Base-by-base conservation (phyloP, 1,140 invertebrate species). In the Acyrthosiphon pisum region DNA sequence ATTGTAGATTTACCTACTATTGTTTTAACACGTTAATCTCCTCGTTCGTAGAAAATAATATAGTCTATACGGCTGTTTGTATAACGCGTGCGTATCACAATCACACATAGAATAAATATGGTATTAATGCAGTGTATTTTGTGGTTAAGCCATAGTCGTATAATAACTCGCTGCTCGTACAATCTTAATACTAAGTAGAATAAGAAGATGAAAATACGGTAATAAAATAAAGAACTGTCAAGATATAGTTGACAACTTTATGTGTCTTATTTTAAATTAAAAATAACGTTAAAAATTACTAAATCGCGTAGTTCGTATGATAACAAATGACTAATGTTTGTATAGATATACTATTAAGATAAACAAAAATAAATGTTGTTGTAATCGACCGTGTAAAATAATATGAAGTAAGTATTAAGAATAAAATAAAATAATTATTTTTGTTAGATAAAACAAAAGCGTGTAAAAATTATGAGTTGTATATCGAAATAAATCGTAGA, bases 381-480 rank as follows among this genome's bases (percentile, higher is more conserved):
- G 48, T 89, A 89, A 37, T 37, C 0, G 1, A 23, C 87, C 8
- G n/a, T 22, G 46, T 87, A 87, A n/a, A 48, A 46, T 46, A 48
- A 84, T 41, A 84, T 35, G 41, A 41, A 86, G 26, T n/a, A 41
- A 86, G 26, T n/a, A 86, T 87, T 48, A n/a, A n/a, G 20, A 14
- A 88, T 88, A 88, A 88, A 35, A 22, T 14, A 50, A 30, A n/a
- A 53, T 50, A n/a, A 53, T 50, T 88, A 48, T 88, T 88, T 88
- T 50, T 18, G n/a, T 48, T 50, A 88, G 46, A 48, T 35, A 50
- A 35, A 87, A 48, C 30, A 18, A n/a, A n/a, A 76, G 30, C 0
- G 60, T n/a, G 60, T 76, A n/a, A 1, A 76, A 76, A 76, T 76
- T 6, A n/a, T 76, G 6, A n/a, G 3, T n/a, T 14, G 1, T n/a